Percentiles rank a stretch among this genome's conserved stretches.
phyloP scores from a whole-genome alignment of 2,888 invertebrate species.

The Theristus sp. region DNA sequence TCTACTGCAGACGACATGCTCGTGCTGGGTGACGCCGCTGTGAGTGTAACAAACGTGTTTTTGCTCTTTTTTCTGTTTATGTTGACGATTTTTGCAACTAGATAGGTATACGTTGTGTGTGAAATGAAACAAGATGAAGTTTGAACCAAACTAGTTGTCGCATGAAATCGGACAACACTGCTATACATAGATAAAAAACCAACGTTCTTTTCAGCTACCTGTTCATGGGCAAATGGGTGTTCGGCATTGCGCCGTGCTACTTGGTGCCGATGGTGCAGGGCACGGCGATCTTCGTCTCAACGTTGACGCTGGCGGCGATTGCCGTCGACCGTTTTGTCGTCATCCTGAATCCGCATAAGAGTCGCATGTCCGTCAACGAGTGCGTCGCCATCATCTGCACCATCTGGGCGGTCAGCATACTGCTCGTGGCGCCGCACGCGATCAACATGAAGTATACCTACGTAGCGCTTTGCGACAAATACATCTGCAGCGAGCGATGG shows the following conservation, averaged over 20 bases:
- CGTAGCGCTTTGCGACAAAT: conserved; percentile 39
- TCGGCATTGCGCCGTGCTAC: conserved; percentile 69
- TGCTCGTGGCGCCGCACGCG: conserved; percentile 75
- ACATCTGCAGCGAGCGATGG: conserved; percentile 48
- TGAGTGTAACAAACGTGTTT: conserved; percentile 75
- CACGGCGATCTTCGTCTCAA: conserved; percentile 88
- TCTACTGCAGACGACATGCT: conserved; percentile 67
- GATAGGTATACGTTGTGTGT: too few species aligned
- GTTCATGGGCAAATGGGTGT: conserved; percentile 47
- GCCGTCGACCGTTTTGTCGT: conserved; percentile 93
- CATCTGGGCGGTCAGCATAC: conserved; percentile 44
- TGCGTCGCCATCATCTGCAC: conserved; percentile 58
- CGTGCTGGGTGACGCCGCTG: conserved; percentile 86
- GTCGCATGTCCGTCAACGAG: conserved; percentile 67
- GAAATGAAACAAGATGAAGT: neutral
- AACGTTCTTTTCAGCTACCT: too few species aligned
- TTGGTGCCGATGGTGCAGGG: conserved; percentile 67
- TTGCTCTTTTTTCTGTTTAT: too few species aligned
- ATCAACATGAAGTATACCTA: conserved; percentile 45
- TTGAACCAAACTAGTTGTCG: too few species aligned
- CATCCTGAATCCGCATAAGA: conserved; percentile 81
- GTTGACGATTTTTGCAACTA: too few species aligned
- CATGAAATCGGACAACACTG: too few species aligned
- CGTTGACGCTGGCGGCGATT: conserved; percentile 83
- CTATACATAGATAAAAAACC: too few species aligned